Evolutionary conservation across 2,888 invertebrate genomes (phyloP).

Genomic region (Oeneis ivallda): DNA sequence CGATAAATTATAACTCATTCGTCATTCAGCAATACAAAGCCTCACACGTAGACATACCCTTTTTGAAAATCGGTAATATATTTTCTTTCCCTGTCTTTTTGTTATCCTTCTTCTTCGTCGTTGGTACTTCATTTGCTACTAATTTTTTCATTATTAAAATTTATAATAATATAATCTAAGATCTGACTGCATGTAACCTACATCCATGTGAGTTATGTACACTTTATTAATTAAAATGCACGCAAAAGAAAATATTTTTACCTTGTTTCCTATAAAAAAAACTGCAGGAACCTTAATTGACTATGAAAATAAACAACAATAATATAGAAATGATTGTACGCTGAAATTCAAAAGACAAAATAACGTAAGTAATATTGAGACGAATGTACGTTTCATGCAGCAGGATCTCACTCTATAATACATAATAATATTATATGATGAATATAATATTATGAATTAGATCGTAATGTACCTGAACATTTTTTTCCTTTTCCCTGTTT

Average conservation of each 20-base stretch:
- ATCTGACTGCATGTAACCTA: background rate
- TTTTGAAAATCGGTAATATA: constrained; percentile 62
- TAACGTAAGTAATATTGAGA: no score
- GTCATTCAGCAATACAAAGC: constrained; percentile 36
- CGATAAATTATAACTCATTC: background rate
- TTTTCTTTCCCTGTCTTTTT: constrained; percentile 74
- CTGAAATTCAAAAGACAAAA: background rate
- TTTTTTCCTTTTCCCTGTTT: constrained; percentile 80
- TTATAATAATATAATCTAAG: background rate
- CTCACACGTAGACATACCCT: constrained; percentile 65
- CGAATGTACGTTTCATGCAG: background rate
- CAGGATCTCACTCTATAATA: background rate
- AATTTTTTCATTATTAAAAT: constrained; percentile 42
- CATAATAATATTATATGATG: background rate
- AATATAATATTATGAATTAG: background rate
- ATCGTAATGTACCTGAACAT: constrained; percentile 59
- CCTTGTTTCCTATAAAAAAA: no score
- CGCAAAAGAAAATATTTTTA: no score
- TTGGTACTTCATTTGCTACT: constrained; percentile 61
- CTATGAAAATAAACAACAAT: no score
- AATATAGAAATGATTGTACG: no score
- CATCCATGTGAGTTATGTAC: background rate
- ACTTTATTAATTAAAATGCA: no score
- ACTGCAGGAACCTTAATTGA: no score
- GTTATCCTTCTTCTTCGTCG: constrained; percentile 66